A percentile compares a stretch with the other conserved stretches of the same genome.
Conservation (phyloP, 2,888 invertebrate genomes). For the Octonoba sinensis region DNA sequence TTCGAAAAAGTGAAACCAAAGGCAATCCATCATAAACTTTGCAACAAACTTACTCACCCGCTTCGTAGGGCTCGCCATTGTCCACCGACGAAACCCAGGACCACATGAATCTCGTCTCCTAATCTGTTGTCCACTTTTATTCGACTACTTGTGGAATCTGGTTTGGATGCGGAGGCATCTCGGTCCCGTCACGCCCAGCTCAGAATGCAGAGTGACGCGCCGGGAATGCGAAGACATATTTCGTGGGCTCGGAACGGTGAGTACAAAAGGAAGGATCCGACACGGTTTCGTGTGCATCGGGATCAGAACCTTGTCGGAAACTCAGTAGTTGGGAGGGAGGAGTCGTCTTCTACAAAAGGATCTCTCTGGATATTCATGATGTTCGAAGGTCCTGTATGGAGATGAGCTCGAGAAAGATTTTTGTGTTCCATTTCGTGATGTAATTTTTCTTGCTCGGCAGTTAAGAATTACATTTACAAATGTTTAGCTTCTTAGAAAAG, state of each 20-base stretch:
- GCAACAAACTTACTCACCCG: too few species aligned
- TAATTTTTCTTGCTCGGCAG: too few species aligned
- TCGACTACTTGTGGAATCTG: constrained; percentile 26
- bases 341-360: constrained; percentile 21
- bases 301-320: constrained; percentile 16
- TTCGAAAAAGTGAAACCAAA: too few species aligned
- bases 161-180: neutral
- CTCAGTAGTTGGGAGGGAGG: constrained; percentile 2
- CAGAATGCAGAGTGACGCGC: constrained; percentile 37
- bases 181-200: constrained; percentile 22
- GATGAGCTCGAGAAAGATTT: neutral
- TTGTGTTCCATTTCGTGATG: too few species aligned
- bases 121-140: constrained; percentile 32
- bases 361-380: constrained; percentile 37
- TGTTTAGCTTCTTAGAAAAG: too few species aligned
- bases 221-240: constrained; percentile 11
- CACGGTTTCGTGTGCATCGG: constrained; percentile 40
- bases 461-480: too few species aligned
- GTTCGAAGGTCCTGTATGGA: constrained; percentile 35
- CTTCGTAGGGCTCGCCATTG: too few species aligned
- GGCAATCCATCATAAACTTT: too few species aligned
- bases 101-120: constrained; percentile 13
- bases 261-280: constrained; percentile 33
- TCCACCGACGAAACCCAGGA: constrained; percentile 8
- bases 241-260: constrained; percentile 2